Percentiles rank a stretch among this genome's conserved stretches.
Evolutionary conservation across 2,797 vertebrate genomes (phyloP).

Genomic region (Centropyge bicolor): DNA sequence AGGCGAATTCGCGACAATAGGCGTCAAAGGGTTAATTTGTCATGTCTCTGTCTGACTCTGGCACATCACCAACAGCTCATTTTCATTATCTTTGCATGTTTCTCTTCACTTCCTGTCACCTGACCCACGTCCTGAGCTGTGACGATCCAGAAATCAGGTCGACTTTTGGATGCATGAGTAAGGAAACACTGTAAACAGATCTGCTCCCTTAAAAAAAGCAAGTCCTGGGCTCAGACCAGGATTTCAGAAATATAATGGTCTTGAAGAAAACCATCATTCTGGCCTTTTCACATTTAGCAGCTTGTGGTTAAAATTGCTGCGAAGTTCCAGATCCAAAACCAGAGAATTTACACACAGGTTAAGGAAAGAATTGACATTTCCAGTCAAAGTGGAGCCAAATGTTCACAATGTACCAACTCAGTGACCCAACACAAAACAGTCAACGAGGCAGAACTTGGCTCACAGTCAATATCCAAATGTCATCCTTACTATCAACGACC

Average conservation of each 20-base stretch:
- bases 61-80: neutral
- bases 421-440: neutral
- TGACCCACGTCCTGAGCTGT: neutral
- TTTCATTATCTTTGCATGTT: neutral
- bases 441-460: neutral
- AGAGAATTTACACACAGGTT: too few relatives aligned
- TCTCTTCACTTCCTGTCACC: neutral
- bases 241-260: neutral
- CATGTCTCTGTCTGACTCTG: neutral
- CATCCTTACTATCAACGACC: neutral
- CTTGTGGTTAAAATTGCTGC: neutral
- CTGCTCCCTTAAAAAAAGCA: neutral
- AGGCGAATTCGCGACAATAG: too few relatives aligned
- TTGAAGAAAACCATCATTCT: neutral
- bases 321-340: neutral
- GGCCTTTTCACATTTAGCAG: conserved; percentile 7
- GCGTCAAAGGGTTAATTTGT: too few relatives aligned
- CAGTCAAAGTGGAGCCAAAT: too few relatives aligned
- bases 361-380: too few relatives aligned
- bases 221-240: neutral
- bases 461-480: neutral
- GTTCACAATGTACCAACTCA: neutral
- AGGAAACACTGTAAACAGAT: neutral
- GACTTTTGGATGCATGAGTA: conserved; percentile 9
- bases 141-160: neutral